Percentiles rank a stretch among this genome's conserved stretches.
phyloP scores from a whole-genome alignment of 2,888 invertebrate genomes.

The Orthosia incerta region DNA sequence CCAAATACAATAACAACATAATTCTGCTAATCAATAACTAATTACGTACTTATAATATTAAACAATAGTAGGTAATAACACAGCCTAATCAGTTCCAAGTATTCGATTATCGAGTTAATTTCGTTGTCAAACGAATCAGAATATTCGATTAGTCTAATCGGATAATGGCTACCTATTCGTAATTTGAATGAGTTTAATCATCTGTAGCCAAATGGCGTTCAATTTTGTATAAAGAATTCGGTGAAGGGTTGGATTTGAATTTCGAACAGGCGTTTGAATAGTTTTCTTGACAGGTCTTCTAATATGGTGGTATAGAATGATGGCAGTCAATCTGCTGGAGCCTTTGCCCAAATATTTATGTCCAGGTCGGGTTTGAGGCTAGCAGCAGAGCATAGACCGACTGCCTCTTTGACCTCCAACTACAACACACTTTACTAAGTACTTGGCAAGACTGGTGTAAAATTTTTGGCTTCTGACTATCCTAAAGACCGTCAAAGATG shows the following conservation, averaged over 20 bases:
- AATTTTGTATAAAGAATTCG: conserved; percentile 63
- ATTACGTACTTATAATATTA: conserved; percentile 14
- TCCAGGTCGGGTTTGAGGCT: no score
- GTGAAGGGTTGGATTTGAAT: conserved; percentile 65
- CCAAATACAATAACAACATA: conserved; percentile 3
- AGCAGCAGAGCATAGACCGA: no score
- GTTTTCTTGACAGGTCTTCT: conserved; percentile 55
- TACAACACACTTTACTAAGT: no score
- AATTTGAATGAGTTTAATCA: conserved; percentile 73
- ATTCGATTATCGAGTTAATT: conserved; percentile 62
- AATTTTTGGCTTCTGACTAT: no score
- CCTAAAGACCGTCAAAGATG: no score
- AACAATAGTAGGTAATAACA: conserved; percentile 19
- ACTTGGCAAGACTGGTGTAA: no score
- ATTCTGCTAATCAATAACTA: conserved; percentile 39
- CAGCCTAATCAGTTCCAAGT: conserved; percentile 55
- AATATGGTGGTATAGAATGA: neutral
- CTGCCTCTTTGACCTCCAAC: no score
- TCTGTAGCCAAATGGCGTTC: conserved; percentile 66
- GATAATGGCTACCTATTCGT: conserved; percentile 67
- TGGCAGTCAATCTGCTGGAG: neutral
- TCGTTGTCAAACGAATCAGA: conserved; percentile 63
- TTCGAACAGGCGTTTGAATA: conserved; percentile 66
- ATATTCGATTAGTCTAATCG: conserved; percentile 67
- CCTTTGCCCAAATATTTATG: no score